A percentile compares a stretch with the other conserved stretches of the same genome.
Conservation (phyloP, 1,140 invertebrate species). For the Nasonia giraulti region DNA sequence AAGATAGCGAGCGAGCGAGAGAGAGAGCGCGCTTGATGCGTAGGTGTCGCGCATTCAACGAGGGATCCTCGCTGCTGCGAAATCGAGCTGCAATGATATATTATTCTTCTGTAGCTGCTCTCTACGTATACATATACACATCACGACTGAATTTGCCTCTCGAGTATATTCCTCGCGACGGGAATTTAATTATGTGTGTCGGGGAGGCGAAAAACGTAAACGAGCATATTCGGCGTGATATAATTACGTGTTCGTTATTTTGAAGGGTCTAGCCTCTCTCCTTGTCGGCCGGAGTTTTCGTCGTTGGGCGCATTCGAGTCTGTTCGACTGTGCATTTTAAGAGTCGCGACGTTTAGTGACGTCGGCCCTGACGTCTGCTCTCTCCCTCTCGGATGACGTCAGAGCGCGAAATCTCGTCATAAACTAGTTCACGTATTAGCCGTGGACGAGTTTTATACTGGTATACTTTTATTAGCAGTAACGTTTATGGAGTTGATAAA, state of each 20-base stretch:
- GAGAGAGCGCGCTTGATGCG: no score
- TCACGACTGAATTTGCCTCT: not conserved
- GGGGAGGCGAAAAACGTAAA: no score
- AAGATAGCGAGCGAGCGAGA: not conserved
- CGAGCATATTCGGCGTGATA: no score
- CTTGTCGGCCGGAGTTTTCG: no score
- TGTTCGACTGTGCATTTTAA: not conserved
- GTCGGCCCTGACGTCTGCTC: not conserved
- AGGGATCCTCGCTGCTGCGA: not conserved
- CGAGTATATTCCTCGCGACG: not conserved
- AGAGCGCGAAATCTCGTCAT: not conserved
- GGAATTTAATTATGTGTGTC: not conserved
- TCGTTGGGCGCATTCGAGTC: not conserved
- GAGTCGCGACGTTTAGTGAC: not conserved
- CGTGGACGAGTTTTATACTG: not conserved
- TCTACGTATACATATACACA: no score
- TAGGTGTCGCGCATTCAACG: not conserved
- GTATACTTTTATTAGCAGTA: not conserved
- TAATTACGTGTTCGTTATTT: not conserved
- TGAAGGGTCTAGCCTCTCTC: not conserved
- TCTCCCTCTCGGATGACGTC: no score
- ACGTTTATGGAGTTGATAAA: not conserved
- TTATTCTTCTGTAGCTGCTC: not conserved
- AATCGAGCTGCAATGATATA: not conserved
- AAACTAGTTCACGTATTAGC: not conserved